Base-by-base conservation (phyloP, 2,113 vertebrate species). In the Gobius niger region DNA sequence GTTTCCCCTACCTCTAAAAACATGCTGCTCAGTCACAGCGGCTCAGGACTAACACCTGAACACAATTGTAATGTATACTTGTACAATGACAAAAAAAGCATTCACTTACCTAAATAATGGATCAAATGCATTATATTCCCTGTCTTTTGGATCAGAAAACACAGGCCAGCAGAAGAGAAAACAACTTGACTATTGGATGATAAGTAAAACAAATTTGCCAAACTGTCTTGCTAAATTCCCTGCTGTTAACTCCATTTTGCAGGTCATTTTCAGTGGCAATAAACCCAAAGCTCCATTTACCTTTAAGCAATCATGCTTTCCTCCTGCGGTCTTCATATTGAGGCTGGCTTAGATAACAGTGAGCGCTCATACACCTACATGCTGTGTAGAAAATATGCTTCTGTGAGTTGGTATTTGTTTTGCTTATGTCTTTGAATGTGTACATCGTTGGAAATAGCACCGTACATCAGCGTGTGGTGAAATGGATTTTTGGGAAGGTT, bases 351-450 rank as follows among this genome's bases (percentile, higher is more conserved):
- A 65, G 73, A 78, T 78, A 64, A 69, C 65, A 68, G 44, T 49
- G 42, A 74, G 74, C 49, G 57, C 71, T 78, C 34, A 57, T 64
- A 80, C 82, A 74, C 69, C 72, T 68, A 76, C 75, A 65, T 60
- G 44, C 49, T 65, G 50, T 52, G 63, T 44, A 72, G n/a, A 72
- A 66, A 59, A 49, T 42, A 16, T 19, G 50, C 50, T 71, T 52
- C 67, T 72, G 62, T 24, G 16, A 72, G 64, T 56, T 40, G 47
- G 73, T 75, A 72, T 57, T 65, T 51, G 46, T 40, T 9, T 68
- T 56, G 68, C 47, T 44, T 62, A 9, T 69, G 59, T 49, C 61
- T 53, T 54, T 60, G 51, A 34, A 46, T 14, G 24, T 40, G 10
- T 57, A 19, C 54, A 57, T 59, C 46, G 70, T 63, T 66, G 63